Evolutionary conservation across 2,888 invertebrate genomes (phyloP).

Genomic region (Oligia strigilis): DNA sequence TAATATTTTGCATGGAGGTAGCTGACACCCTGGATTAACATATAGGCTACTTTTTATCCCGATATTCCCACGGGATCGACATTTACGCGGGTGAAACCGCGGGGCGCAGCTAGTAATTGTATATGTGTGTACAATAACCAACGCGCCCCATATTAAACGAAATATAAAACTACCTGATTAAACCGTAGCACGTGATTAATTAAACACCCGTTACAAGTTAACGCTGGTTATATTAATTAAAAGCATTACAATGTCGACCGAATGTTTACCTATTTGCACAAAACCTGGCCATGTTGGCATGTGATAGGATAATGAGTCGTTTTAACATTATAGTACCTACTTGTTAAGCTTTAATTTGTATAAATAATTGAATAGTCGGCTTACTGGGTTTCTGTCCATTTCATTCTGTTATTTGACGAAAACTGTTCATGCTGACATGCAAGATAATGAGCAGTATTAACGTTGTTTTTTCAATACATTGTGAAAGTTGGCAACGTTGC

Average conservation of each 20-base stretch:
- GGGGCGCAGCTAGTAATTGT: too few species aligned
- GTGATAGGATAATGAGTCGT: constrained; percentile 11
- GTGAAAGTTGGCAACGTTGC: not conserved
- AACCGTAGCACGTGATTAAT: constrained; percentile 27
- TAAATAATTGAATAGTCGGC: constrained; percentile 22
- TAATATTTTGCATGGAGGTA: too few species aligned
- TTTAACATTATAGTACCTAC: constrained; percentile 6
- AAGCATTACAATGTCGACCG: constrained; percentile 31
- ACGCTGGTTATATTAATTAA: constrained; percentile 47
- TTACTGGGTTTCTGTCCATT: not conserved
- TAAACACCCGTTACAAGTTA: constrained; percentile 32
- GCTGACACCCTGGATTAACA: too few species aligned
- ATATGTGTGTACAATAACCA: too few species aligned
- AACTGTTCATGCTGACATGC: not conserved
- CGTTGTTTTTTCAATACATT: not conserved
- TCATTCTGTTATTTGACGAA: not conserved
- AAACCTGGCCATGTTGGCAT: constrained; percentile 12
- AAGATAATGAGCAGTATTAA: not conserved
- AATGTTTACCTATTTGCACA: constrained; percentile 7
- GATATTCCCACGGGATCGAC: too few species aligned
- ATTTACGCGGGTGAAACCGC: too few species aligned
- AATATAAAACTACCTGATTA: not conserved
- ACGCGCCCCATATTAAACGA: not conserved
- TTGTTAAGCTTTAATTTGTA: constrained; percentile 5
- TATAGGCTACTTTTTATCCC: too few species aligned